Conservation (phyloP, 2,797 vertebrate genomes). For the Coilia nasus region DNA sequence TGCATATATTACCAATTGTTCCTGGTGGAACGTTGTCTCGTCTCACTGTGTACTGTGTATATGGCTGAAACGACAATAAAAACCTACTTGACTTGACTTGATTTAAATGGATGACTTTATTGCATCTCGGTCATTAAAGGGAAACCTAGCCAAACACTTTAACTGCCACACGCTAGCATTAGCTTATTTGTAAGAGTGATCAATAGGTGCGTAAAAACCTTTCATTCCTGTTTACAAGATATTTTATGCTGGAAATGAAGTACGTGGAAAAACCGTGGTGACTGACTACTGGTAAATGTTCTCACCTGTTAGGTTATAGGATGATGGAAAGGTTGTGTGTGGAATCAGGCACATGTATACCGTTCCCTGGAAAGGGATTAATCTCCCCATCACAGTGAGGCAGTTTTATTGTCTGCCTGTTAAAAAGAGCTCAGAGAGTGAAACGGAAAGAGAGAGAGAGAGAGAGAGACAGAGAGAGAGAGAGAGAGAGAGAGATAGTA, state of each 20-base stretch:
- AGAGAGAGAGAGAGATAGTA: background rate
- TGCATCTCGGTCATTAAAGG: background rate
- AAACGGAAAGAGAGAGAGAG: background rate
- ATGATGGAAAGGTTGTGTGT: background rate
- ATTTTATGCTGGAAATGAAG: background rate
- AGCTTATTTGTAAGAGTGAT: background rate
- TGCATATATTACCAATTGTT: too few species aligned
- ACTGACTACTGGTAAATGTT: background rate
- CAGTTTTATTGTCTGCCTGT: slow-evolving; percentile 4
- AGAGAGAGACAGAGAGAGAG: slow-evolving; percentile 14
- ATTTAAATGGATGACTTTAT: background rate
- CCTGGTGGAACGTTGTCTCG: too few species aligned
- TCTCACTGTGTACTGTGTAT: too few species aligned
- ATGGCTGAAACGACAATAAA: too few species aligned
- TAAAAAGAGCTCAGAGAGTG: background rate
- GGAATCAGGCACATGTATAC: background rate
- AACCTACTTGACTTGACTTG: too few species aligned
- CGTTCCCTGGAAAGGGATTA: background rate
- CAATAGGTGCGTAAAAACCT: background rate
- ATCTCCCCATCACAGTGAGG: slow-evolving; percentile 1
- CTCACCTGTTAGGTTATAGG: slow-evolving; percentile 13
- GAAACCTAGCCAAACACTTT: background rate
- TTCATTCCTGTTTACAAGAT: background rate
- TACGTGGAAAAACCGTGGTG: background rate
- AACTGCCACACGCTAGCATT: background rate